Conservation (phyloP, 2,797 vertebrate species). For the Acanthiza pusilla region DNA sequence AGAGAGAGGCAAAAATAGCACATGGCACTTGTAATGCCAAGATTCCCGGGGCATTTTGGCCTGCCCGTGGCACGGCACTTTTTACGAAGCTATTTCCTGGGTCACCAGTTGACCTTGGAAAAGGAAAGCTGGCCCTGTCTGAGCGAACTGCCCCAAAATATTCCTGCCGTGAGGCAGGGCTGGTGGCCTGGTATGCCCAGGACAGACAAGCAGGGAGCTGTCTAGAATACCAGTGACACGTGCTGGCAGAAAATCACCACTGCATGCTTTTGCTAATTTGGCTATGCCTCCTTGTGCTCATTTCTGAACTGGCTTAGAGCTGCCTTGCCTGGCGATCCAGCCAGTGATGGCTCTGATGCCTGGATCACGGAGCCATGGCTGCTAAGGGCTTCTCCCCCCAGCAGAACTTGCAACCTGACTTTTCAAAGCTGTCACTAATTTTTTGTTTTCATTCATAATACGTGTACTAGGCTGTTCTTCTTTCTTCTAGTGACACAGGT, state of each 20-base stretch:
- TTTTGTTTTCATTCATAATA: not conserved
- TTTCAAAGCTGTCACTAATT: not conserved
- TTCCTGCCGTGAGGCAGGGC: not conserved
- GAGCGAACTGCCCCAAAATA: conserved; percentile 40
- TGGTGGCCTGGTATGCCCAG: not conserved
- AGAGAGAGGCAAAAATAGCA: conserved; percentile 42
- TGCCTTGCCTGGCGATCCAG: not conserved
- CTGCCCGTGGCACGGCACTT: conserved; percentile 23
- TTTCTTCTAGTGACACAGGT: not conserved
- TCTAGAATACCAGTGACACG: conserved; percentile 55
- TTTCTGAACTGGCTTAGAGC: not conserved
- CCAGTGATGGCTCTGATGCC: not conserved
- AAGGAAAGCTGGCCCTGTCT: conserved; percentile 35
- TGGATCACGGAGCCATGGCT: not conserved
- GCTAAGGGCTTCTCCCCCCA: not conserved
- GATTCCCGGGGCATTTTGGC: conserved; percentile 48
- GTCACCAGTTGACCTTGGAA: conserved; percentile 57
- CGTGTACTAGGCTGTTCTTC: fast-evolving
- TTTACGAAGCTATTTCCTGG: conserved; percentile 47
- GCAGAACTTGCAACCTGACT: not conserved
- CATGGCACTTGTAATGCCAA: conserved; percentile 29
- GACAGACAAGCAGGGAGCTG: conserved; percentile 26
- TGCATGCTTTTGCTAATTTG: conserved; percentile 29
- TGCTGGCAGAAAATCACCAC: conserved; percentile 59
- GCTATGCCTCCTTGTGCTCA: not conserved